A percentile compares a stretch with the other conserved stretches of the same genome.
Conservation (phyloP, 1,140 invertebrate species). For the Melitaea cinxia region DNA sequence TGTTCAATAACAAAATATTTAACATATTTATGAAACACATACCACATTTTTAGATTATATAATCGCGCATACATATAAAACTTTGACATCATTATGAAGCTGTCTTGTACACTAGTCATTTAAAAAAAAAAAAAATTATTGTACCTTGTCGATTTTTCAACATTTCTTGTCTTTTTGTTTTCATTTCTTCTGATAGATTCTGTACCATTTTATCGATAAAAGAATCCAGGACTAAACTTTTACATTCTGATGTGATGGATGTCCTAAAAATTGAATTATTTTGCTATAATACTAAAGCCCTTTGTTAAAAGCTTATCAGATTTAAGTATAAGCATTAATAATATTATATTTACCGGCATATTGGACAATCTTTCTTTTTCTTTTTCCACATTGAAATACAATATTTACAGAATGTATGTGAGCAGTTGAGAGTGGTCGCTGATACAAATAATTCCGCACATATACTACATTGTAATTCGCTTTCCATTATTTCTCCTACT, state of each 20-base stretch:
- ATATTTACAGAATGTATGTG: constrained; percentile 89
- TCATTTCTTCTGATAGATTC: constrained; percentile 80
- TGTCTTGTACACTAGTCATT: constrained; percentile 49
- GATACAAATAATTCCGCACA: constrained; percentile 90
- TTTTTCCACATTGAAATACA: constrained; percentile 89
- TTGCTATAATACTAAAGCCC: background rate
- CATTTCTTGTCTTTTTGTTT: constrained; percentile 77
- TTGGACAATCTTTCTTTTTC: constrained; percentile 88
- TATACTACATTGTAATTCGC: constrained; percentile 89
- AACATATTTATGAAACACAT: background rate
- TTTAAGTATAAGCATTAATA: background rate
- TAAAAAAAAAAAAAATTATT: constrained; percentile 19
- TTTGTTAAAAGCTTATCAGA: background rate
- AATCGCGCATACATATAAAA: background rate
- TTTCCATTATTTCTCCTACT: constrained; percentile 86
- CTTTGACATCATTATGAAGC: constrained; percentile 45
- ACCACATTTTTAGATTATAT: background rate
- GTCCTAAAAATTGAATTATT: constrained; percentile 60
- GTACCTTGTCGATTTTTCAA: constrained; percentile 80
- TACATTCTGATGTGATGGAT: constrained; percentile 78
- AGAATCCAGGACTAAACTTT: constrained; percentile 82
- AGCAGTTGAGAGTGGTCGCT: constrained; percentile 88
- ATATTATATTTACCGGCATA: constrained; percentile 82
- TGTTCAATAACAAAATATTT: background rate
- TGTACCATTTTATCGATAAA: constrained; percentile 86